Conservation (phyloP, 2,888 invertebrate genomes). For the Drosophila mimetica region DNA sequence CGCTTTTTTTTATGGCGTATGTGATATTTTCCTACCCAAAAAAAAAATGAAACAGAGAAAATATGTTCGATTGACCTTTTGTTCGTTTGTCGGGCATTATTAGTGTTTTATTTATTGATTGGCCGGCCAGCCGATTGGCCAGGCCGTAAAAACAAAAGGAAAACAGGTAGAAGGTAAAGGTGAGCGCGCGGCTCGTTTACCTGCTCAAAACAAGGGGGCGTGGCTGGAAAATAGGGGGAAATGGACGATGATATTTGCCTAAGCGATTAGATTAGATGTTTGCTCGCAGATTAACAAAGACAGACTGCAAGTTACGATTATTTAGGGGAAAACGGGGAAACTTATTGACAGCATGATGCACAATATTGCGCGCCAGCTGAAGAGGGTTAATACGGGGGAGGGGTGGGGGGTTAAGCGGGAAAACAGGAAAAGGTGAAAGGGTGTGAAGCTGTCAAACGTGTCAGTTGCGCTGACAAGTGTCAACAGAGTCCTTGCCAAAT, state of each 20-base stretch:
- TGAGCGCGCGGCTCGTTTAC: no score
- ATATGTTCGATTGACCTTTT: conserved; percentile 55
- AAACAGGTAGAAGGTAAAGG: not conserved
- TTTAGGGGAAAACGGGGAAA: conserved; percentile 18
- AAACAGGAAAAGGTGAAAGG: conserved; percentile 35
- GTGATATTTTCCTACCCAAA: conserved; percentile 4
- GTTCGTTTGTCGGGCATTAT: conserved; percentile 39
- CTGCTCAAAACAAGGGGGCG: conserved; percentile 12
- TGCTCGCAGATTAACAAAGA: conserved; percentile 40
- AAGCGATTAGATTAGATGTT: conserved; percentile 71
- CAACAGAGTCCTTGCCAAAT: conserved; percentile 57
- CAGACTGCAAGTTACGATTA: conserved; percentile 17
- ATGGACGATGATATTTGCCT: conserved; percentile 61
- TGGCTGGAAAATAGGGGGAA: conserved; percentile 39
- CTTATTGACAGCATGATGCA: conserved; percentile 67
- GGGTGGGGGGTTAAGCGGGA: not conserved
- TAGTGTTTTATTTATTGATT: conserved; percentile 67
- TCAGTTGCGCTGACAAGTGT: conserved; percentile 77
- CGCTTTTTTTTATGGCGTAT: conserved; percentile 15
- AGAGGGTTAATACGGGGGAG: conserved; percentile 27
- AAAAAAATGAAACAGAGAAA: conserved; percentile 25
- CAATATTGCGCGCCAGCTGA: conserved; percentile 65
- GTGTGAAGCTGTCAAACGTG: conserved; percentile 74
- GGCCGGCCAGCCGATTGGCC: conserved; percentile 49
- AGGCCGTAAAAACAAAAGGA: not conserved